These are phyloP conservation scores for Cephalopterus ornatus DNA, from an alignment of 2,113 vertebrate genomes.

Conservation along the genomic window DNA sequence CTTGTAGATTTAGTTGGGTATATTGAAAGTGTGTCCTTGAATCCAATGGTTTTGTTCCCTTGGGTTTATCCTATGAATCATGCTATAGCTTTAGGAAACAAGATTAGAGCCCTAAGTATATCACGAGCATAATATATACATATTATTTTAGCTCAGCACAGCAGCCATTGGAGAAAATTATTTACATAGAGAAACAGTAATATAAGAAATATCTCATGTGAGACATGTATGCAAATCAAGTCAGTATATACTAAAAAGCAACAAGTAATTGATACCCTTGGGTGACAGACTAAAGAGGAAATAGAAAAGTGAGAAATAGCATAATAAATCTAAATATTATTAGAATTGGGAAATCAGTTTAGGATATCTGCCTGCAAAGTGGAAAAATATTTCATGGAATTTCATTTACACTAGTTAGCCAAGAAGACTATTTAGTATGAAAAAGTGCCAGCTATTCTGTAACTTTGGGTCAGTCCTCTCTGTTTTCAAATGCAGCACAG, in stretches of 20 bases:
- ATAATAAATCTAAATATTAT: not conserved
- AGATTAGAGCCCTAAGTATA: constrained; percentile 39
- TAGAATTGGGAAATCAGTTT: not conserved
- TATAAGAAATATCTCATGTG: not conserved
- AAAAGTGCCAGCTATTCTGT: not conserved
- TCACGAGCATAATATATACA: not conserved
- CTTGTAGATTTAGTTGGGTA: not conserved
- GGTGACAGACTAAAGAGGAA: not conserved
- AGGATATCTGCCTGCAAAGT: not conserved
- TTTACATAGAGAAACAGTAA: constrained; percentile 7
- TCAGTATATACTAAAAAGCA: not conserved
- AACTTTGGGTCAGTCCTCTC: not conserved
- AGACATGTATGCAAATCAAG: not conserved
- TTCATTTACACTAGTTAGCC: not conserved
- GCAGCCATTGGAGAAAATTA: constrained; percentile 27
- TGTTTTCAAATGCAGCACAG: not conserved
- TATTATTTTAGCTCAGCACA: constrained; percentile 15
- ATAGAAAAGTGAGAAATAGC: not conserved
- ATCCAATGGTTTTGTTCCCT: not conserved
- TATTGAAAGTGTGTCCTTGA: not conserved
- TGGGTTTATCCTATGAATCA: not conserved
- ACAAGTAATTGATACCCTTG: not conserved
- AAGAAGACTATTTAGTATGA: not conserved
- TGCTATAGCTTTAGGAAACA: not conserved
- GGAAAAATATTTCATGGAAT: not conserved